These are phyloP conservation scores for Xiphophorus hellerii DNA, from an alignment of 2,113 vertebrate species.

Conservation along the genomic window DNA sequence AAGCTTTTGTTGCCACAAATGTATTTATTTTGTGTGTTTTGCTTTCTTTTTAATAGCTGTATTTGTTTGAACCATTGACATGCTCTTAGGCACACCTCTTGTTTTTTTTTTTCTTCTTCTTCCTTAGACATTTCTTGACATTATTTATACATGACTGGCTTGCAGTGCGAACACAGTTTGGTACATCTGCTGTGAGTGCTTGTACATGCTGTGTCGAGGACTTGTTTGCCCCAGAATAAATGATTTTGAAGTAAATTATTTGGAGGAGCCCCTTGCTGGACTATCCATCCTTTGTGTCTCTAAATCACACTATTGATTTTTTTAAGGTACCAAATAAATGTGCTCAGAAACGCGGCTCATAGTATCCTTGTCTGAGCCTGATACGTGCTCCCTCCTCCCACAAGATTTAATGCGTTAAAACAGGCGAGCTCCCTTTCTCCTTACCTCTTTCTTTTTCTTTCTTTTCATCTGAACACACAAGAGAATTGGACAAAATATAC, in stretches of 20 bases:
- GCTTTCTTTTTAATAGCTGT: constrained; percentile 5
- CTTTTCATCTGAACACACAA: constrained; percentile 42
- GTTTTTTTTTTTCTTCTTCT: constrained; percentile 19
- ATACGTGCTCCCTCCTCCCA: constrained; percentile 64
- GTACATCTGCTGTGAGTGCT: constrained; percentile 50
- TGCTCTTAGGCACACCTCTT: constrained; percentile 46
- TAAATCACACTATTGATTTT: constrained; percentile 80
- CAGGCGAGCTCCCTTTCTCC: constrained; percentile 34
- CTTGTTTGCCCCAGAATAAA: constrained; percentile 69
- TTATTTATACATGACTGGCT: constrained; percentile 67
- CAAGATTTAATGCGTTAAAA: constrained; percentile 69
- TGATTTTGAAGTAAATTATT: constrained; percentile 74
- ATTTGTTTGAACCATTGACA: constrained; percentile 37
- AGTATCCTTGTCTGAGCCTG: constrained; percentile 59
- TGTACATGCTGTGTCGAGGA: constrained; percentile 59
- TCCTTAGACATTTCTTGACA: constrained; percentile 51
- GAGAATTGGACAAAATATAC: constrained; percentile 59
- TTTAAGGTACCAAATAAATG: constrained; percentile 68
- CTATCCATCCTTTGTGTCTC: constrained; percentile 60
- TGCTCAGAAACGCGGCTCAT: constrained; percentile 43
- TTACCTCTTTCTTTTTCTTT: constrained; percentile 8
- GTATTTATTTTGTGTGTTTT: constrained; percentile 23
- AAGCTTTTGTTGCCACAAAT: constrained; percentile 16
- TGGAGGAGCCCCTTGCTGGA: constrained; percentile 59
- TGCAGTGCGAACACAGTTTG: constrained; percentile 52